A percentile compares a stretch with the other conserved stretches of the same genome.
These are phyloP conservation scores for Himalopsyche kuldschensis DNA, from an alignment of 2,888 invertebrate genomes.

Conservation along the genomic window DNA sequence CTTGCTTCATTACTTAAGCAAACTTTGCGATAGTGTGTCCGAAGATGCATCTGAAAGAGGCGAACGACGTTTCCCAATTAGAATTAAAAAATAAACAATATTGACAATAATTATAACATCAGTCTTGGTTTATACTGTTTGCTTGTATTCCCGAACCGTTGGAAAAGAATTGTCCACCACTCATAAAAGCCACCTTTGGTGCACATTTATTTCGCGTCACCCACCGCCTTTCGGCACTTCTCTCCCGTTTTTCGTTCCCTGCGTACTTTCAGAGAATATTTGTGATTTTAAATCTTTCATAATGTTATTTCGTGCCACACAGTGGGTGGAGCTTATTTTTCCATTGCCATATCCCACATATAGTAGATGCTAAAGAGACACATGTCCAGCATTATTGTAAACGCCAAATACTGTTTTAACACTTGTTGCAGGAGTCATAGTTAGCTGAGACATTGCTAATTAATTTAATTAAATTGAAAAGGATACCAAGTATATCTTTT, in stretches of 20 bases:
- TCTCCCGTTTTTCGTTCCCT: neutral
- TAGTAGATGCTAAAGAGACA: neutral
- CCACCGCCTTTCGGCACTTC: neutral
- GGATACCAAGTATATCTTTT: no score
- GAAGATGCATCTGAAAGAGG: no score
- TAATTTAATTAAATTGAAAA: no score
- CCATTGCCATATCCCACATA: neutral
- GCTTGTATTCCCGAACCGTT: neutral
- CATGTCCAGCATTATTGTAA: no score
- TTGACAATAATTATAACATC: neutral
- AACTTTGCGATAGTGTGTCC: no score
- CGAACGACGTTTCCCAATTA: no score
- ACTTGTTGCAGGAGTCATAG: no score
- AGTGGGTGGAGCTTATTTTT: neutral
- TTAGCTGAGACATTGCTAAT: no score
- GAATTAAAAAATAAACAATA: no score
- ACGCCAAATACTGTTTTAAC: no score
- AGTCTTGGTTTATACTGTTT: neutral
- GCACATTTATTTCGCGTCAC: neutral
- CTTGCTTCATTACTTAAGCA: no score
- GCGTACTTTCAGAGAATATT: slow-evolving; percentile 5
- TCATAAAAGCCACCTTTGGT: slow-evolving; percentile 11
- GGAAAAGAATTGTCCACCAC: neutral
- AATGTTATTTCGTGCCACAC: neutral
- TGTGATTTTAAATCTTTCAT: slow-evolving; percentile 33